These are phyloP conservation scores for Pseudanteris insignis DNA, from an alignment of 2,888 invertebrate species.

Conservation along the genomic window DNA sequence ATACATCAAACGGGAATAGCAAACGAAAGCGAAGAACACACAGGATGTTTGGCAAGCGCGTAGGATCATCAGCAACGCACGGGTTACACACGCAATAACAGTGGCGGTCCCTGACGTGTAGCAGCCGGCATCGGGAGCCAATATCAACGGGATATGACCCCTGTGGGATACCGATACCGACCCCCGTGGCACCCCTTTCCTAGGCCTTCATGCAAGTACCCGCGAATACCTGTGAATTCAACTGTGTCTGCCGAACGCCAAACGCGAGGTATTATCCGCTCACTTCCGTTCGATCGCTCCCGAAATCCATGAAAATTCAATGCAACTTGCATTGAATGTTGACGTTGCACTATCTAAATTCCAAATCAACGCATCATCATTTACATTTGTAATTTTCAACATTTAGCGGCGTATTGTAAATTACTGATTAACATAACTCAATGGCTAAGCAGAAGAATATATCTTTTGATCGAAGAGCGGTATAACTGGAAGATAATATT, in stretches of 20 bases:
- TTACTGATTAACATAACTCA: slow-evolving; percentile 16
- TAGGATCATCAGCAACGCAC: slow-evolving; percentile 32
- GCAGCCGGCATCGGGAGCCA: slow-evolving; percentile 56
- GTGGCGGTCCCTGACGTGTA: slow-evolving; percentile 50
- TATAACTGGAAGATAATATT: too few relatives aligned
- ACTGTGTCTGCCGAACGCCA: slow-evolving; percentile 23
- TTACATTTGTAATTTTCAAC: slow-evolving; percentile 18
- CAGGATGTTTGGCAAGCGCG: slow-evolving; percentile 31
- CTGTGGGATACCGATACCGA: slow-evolving; percentile 48
- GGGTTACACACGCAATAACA: slow-evolving; percentile 34
- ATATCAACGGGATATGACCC: slow-evolving; percentile 58
- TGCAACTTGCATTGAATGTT: slow-evolving; percentile 27
- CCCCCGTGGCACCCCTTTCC: slow-evolving; percentile 19
- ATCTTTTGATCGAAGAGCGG: too few relatives aligned
- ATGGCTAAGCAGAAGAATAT: too few relatives aligned
- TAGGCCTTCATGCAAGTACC: slow-evolving; percentile 15
- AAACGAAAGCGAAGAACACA: slow-evolving; percentile 4
- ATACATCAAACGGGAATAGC: slow-evolving; percentile 1
- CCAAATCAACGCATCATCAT: slow-evolving; percentile 19
- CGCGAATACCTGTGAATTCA: slow-evolving; percentile 33
- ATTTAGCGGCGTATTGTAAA: slow-evolving; percentile 13
- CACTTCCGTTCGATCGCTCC: slow-evolving; percentile 28
- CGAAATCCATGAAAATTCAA: slow-evolving; percentile 39
- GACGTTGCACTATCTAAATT: slow-evolving; percentile 12
- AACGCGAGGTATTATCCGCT: slow-evolving; percentile 31